phyloP scores from a whole-genome alignment of 2,888 invertebrate genomes.

The Spatulosminthurus flaviceps region DNA sequence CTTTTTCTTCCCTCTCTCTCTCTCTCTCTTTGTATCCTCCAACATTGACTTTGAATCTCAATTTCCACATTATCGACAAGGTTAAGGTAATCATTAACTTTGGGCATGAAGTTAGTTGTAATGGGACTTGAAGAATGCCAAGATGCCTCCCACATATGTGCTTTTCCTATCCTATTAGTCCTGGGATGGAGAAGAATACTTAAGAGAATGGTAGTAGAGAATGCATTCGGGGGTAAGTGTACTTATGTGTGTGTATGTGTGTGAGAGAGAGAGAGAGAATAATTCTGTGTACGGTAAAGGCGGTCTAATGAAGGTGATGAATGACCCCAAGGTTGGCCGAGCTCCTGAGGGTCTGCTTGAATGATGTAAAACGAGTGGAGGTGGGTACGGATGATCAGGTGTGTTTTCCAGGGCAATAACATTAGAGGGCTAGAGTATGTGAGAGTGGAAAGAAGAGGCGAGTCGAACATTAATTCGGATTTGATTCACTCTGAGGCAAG shows the following conservation, averaged over 20 bases:
- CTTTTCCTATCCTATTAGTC: too few species aligned
- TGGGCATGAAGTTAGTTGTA: neutral
- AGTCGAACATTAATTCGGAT: constrained; percentile 49
- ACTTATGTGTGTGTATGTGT: too few species aligned
- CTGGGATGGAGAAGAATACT: too few species aligned
- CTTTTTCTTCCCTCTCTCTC: neutral
- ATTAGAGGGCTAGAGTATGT: constrained; percentile 22
- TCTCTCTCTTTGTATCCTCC: too few species aligned
- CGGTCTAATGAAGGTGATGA: constrained; percentile 46
- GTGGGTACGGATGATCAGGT: constrained; percentile 38
- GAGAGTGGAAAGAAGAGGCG: constrained; percentile 44
- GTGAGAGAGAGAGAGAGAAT: neutral
- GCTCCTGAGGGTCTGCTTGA: constrained; percentile 41
- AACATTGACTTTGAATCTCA: constrained; percentile 14
- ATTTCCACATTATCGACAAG: neutral
- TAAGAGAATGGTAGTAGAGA: too few species aligned
- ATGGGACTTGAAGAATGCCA: too few species aligned
- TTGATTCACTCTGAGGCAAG: constrained; percentile 50
- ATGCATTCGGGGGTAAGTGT: neutral
- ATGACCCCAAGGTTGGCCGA: constrained; percentile 40
- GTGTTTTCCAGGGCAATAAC: constrained; percentile 41
- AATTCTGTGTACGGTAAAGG: constrained; percentile 24
- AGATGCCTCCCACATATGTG: too few species aligned
- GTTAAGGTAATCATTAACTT: constrained; percentile 24
- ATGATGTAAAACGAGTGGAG: constrained; percentile 38